phyloP scores from a whole-genome alignment of 2,888 invertebrate genomes.

The Scaptomyza reducta region DNA sequence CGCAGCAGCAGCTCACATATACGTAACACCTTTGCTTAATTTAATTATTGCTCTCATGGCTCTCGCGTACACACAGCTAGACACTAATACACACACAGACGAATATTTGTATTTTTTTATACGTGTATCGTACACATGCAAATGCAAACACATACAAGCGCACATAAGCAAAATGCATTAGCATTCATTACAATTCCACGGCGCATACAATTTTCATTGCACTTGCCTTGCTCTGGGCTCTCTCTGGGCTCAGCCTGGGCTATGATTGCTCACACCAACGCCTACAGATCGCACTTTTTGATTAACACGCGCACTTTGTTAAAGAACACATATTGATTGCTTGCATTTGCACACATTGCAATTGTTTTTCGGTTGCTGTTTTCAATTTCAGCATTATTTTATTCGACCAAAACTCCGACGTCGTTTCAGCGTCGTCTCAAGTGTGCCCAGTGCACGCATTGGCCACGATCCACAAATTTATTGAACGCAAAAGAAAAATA shows the following conservation, averaged over 20 bases:
- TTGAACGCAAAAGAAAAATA: not conserved
- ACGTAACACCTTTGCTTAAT: constrained; percentile 74
- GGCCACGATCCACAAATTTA: not conserved
- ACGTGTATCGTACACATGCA: constrained; percentile 29
- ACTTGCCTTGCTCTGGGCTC: constrained; percentile 52
- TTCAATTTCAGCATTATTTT: constrained; percentile 62
- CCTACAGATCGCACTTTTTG: constrained; percentile 62
- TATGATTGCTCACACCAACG: constrained; percentile 45
- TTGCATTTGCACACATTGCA: constrained; percentile 73
- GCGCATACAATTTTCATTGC: constrained; percentile 64
- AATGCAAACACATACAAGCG: constrained; percentile 16
- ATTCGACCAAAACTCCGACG: constrained; percentile 53
- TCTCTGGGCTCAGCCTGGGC: constrained; percentile 39
- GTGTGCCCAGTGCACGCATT: constrained; percentile 40
- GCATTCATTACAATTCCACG: constrained; percentile 71
- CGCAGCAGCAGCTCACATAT: constrained; percentile 53
- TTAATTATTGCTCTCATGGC: constrained; percentile 73
- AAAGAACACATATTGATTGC: constrained; percentile 70
- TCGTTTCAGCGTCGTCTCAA: constrained; percentile 54
- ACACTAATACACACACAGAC: constrained; percentile 42
- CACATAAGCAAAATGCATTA: constrained; percentile 55
- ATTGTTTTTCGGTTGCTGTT: constrained; percentile 69
- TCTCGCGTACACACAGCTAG: constrained; percentile 59
- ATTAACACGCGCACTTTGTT: constrained; percentile 66
- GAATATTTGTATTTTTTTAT: constrained; percentile 28